A percentile compares a stretch with the other conserved stretches of the same genome.
Evolutionary conservation across 2,797 vertebrate genomes (phyloP).

Genomic region (Enoplosus armatus): DNA sequence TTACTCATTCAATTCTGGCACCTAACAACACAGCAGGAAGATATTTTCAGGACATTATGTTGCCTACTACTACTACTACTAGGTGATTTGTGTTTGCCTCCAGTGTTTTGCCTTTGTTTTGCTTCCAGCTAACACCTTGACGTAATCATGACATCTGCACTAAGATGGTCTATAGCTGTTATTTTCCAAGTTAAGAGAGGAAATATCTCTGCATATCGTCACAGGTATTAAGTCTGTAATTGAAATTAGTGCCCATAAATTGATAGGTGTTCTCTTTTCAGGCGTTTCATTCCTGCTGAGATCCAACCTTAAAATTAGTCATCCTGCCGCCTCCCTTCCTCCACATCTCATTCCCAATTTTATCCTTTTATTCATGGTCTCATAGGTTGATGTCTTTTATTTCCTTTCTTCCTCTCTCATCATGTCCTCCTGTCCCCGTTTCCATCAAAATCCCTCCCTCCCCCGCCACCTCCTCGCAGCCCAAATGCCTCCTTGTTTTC

Average conservation of each 20-base stretch:
- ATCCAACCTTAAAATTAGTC: neutral
- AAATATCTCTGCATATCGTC: neutral
- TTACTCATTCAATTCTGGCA: no score
- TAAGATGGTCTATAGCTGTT: no score
- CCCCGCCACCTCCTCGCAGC: neutral
- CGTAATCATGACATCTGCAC: no score
- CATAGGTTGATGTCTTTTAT: constrained; percentile 1
- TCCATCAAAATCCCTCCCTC: neutral
- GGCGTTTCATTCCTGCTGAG: neutral
- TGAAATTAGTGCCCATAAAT: neutral
- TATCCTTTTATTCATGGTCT: constrained; percentile 5
- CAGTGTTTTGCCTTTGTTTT: no score
- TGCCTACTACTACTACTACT: no score
- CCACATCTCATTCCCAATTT: neutral
- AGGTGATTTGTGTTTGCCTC: no score
- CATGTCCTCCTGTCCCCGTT: neutral
- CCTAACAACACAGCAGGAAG: no score
- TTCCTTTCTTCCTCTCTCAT: neutral
- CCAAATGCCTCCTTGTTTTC: constrained; percentile 13
- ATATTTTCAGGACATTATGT: no score
- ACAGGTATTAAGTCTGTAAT: neutral
- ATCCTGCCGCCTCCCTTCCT: neutral
- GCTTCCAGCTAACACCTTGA: no score
- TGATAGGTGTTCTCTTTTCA: neutral
- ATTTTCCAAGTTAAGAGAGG: neutral